Evolutionary conservation across 2,113 vertebrate species (phyloP).

Genomic region (Heloderma charlesbogerti): DNA sequence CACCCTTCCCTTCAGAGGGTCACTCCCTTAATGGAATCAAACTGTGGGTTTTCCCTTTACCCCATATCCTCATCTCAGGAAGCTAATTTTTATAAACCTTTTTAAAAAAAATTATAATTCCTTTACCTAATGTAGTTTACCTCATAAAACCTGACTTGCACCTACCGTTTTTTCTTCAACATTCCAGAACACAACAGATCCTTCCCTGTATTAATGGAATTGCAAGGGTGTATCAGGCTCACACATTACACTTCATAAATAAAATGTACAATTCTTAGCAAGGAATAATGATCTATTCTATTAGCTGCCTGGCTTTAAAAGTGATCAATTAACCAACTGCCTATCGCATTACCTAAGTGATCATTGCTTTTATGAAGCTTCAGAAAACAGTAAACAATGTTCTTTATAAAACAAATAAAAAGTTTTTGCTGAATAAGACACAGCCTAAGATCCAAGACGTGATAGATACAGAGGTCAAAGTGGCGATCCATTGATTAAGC

Average conservation of each 20-base stretch:
- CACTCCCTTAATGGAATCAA: not conserved
- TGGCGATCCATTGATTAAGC: too few species aligned
- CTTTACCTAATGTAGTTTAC: not conserved
- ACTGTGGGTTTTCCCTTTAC: not conserved
- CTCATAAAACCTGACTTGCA: slow-evolving; percentile 36
- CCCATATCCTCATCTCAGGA: not conserved
- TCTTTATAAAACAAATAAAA: too few species aligned
- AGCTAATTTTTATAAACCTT: not conserved
- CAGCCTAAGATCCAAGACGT: too few species aligned
- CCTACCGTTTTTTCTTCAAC: slow-evolving; percentile 93
- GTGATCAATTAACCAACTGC: not conserved
- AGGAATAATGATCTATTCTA: not conserved
- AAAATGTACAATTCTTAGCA: not conserved
- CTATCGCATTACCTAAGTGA: not conserved
- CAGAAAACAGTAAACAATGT: not conserved
- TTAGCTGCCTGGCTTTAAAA: not conserved
- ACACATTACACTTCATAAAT: not conserved
- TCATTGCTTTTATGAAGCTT: not conserved
- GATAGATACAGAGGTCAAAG: too few species aligned
- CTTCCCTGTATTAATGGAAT: slow-evolving; percentile 87
- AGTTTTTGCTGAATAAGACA: too few species aligned
- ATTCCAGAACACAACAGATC: slow-evolving; percentile 97
- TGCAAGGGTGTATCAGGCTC: slow-evolving; percentile 55
- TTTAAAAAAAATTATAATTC: not conserved
- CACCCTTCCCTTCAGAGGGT: not conserved